Base-by-base conservation (phyloP, 2,113 vertebrate genomes). In the Brachionichthys hirsutus region DNA sequence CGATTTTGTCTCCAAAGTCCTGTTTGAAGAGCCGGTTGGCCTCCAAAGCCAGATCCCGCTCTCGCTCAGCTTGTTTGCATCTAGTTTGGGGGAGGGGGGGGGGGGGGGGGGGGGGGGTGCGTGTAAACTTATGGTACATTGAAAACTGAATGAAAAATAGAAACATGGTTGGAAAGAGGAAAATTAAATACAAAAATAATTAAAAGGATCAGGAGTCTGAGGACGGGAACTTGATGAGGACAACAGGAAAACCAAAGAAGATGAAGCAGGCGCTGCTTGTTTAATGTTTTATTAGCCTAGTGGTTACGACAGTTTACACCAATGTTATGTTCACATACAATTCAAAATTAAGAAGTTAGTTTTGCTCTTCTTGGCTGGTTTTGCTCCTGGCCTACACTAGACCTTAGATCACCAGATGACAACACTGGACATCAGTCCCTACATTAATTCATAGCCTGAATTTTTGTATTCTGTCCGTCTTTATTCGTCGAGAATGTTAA, bases 1-100 rank as follows among this genome's bases (percentile, higher is more conserved):
- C 92, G 70, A 99, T 99, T 89, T 98, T 98, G 87, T 99, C 97
- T 44, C 97, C 97, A 43, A 99, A 98, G 66, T 99, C 97, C 85
- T 94, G 92, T 81, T 98, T 99, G 93, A 99, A 99, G 89, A 98
- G 95, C 2, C 94, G 90, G 85, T 94, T 98, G 79, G 95, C 97
- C 80, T 95, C 91, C 18, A 93, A 65, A 0, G 95, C 97, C 77
- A 92, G 85, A 72, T 93, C 93, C 58, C 93, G 86, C 62, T 93
- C 91, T 67, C 78, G 88, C 89, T 97, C 94, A 1, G 93, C 92
- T 91, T 94, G 94, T 62, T 93, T 95, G 89, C 91, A 95, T 96
- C 97, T 98, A 93, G 92, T 89, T 93, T 92, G 48, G 59, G 50
- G n/a, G n/a, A n/a, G n/a, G n/a, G n/a, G n/a, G n/a, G n/a, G n/a